These are phyloP conservation scores for Homalodisca vitripennis DNA, from an alignment of 1,140 invertebrate genomes.

Conservation along the genomic window DNA sequence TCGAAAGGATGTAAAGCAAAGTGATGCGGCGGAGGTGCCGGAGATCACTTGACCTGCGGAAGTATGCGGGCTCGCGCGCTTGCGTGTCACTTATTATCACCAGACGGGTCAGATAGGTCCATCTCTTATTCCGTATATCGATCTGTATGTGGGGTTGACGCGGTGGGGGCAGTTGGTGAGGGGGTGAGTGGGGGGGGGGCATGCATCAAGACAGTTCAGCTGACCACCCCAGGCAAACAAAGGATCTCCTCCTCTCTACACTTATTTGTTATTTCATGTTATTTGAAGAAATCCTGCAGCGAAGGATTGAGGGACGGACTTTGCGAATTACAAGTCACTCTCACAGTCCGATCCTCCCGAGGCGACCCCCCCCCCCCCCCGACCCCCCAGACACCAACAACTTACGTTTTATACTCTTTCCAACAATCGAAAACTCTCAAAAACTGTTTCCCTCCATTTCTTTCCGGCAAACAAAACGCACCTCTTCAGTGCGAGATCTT, in stretches of 20 bases:
- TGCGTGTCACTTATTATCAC: constrained; percentile 2
- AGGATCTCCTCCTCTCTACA: constrained; percentile 24
- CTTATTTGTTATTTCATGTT: constrained; percentile 33
- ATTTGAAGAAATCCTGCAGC: constrained; percentile 29
- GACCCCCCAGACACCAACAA: not conserved
- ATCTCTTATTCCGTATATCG: constrained; percentile 31
- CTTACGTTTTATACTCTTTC: constrained; percentile 30
- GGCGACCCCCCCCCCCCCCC: not conserved
- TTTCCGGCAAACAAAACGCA: too few relatives aligned
- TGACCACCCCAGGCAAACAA: constrained; percentile 23
- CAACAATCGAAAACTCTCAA: constrained; percentile 14
- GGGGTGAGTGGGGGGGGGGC: not conserved
- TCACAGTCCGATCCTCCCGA: not conserved
- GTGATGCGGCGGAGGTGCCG: not conserved
- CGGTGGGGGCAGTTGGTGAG: not conserved
- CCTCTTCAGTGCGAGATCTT: too few relatives aligned
- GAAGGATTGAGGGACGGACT: constrained; percentile 2
- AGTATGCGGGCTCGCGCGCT: not conserved
- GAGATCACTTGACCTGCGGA: not conserved
- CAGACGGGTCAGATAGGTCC: constrained; percentile 27
- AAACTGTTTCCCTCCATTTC: constrained; percentile 18
- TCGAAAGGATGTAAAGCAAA: not conserved
- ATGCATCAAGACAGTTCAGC: constrained; percentile 22
- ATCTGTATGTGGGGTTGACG: not conserved
- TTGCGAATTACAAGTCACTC: constrained; percentile 29